These are phyloP conservation scores for Graphium colonna DNA, from an alignment of 2,888 invertebrate genomes.

Conservation along the genomic window DNA sequence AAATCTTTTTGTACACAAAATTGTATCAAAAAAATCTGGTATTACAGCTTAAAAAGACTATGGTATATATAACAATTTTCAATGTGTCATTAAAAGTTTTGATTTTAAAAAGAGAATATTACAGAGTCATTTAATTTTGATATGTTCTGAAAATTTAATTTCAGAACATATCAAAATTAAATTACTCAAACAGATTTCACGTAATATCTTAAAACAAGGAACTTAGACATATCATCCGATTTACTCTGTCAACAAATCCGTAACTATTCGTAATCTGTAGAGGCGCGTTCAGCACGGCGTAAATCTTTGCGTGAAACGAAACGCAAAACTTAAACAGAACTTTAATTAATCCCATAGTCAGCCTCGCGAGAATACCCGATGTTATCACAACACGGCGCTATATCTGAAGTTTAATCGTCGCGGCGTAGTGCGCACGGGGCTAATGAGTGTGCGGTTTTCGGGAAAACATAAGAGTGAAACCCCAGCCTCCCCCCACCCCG, in stretches of 20 bases:
- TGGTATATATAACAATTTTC: no score
- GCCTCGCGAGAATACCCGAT: slow-evolving; percentile 39
- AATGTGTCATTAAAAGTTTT: no score
- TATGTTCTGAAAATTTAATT: no score
- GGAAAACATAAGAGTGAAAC: slow-evolving; percentile 59
- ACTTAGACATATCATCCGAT: no score
- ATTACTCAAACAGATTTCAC: no score
- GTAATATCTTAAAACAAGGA: no score
- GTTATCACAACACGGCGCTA: slow-evolving; percentile 62
- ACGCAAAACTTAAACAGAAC: slow-evolving; percentile 42
- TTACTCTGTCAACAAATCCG: no score
- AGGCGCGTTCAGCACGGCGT: not conserved
- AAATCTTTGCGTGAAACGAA: slow-evolving; percentile 15
- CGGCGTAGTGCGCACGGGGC: slow-evolving; percentile 67
- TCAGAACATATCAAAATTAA: no score
- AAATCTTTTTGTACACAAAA: not conserved
- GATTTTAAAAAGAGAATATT: no score
- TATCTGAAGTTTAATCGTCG: slow-evolving; percentile 67
- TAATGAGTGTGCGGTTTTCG: slow-evolving; percentile 75
- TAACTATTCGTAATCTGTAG: not conserved
- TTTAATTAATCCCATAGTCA: slow-evolving; percentile 53
- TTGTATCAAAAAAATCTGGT: no score
- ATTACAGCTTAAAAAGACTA: no score
- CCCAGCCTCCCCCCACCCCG: slow-evolving; percentile 39
- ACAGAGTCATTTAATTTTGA: no score